phyloP scores from a whole-genome alignment of 2,888 invertebrate genomes.

The Pterostichus madidus region DNA sequence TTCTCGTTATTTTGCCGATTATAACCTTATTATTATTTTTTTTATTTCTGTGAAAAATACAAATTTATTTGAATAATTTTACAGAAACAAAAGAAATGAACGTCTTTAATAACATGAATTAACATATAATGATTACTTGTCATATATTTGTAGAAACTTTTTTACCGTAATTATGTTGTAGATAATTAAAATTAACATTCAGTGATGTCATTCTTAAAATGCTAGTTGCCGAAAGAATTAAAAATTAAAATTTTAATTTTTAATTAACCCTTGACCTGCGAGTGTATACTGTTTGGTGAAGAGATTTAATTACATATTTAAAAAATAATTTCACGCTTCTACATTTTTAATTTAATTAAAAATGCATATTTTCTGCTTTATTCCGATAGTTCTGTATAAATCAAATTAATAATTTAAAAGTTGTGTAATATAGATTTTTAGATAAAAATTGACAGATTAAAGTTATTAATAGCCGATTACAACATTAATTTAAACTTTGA shows the following conservation, averaged over 20 bases:
- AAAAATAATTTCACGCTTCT: neutral
- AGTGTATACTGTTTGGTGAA: too few relatives aligned
- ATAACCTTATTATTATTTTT: too few relatives aligned
- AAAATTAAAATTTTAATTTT: neutral
- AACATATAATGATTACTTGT: neutral
- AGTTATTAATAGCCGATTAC: slow-evolving; percentile 1
- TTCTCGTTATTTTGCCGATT: too few relatives aligned
- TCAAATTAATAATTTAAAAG: neutral
- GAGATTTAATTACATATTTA: too few relatives aligned
- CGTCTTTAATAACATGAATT: too few relatives aligned
- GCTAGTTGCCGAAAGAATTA: neutral
- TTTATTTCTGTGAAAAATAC: too few relatives aligned
- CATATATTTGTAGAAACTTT: neutral
- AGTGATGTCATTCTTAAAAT: neutral
- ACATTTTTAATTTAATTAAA: neutral
- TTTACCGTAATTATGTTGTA: too few relatives aligned
- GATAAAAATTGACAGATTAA: slow-evolving; percentile 5
- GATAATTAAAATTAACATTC: neutral
- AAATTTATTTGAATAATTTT: too few relatives aligned
- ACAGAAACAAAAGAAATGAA: too few relatives aligned
- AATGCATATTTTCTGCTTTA: neutral
- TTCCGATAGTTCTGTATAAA: neutral
- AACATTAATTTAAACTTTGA: neutral
- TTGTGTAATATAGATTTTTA: neutral
- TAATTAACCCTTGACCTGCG: too few relatives aligned